Evolutionary conservation across 2,797 vertebrate genomes (phyloP).

Genomic region (Carduelis carduelis): DNA sequence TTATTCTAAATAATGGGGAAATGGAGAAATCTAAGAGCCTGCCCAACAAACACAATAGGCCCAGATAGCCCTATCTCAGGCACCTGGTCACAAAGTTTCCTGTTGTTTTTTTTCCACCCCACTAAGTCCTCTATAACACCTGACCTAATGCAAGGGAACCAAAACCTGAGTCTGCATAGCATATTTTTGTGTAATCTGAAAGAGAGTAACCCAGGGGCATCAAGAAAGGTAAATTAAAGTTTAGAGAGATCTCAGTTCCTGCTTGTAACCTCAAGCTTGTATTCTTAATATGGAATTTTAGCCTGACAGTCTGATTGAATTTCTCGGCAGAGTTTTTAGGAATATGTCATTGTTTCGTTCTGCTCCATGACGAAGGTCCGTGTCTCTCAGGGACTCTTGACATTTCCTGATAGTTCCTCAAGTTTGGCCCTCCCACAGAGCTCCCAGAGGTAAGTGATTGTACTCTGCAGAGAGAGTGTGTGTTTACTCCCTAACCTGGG

Average conservation of each 20-base stretch:
- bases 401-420: constrained; percentile 19
- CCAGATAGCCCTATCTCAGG: neutral
- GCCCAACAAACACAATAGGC: neutral
- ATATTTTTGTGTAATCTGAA: neutral
- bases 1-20: neutral
- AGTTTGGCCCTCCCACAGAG: neutral
- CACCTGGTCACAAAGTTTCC: neutral
- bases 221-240: neutral
- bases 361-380: neutral
- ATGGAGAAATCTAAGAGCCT: neutral
- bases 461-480: neutral
- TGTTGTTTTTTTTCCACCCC: neutral
- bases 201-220: neutral
- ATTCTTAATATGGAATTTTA: neutral
- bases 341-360: neutral
- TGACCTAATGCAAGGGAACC: neutral
- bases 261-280: neutral
- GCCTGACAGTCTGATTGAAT: neutral
- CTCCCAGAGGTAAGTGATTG: neutral
- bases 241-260: neutral
- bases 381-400: constrained; percentile 23
- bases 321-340: constrained; percentile 8
- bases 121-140: neutral
- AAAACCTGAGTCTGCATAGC: neutral
- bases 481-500: neutral